Evolutionary conservation across 2,113 vertebrate genomes (phyloP), one percentile per base, ranked within the genome.

Genomic region (Platichthys flesus): DNA sequence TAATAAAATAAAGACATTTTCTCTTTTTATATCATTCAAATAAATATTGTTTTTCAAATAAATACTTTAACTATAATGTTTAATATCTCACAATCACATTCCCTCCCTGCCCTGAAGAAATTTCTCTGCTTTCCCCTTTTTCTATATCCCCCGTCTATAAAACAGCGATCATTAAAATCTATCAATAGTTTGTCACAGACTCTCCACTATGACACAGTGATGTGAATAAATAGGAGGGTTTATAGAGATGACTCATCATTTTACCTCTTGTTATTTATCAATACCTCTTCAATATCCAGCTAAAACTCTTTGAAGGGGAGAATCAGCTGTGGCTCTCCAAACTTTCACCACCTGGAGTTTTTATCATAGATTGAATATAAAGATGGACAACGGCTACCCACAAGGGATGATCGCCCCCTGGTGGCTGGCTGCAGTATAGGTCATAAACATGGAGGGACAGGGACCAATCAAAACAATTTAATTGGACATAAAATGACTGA

Each of bases 1-100:
- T 88, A 89, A 73, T 87, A 88, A 92, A 93, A 92, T 92, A 92
- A 92, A 92, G 83, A 86, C 73, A 75, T 77, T 82, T 85, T 88
- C 51, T 76, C 75, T 80, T 85, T 67, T 81, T 78, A 79, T 88
- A 78, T 49, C 86, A 42, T 88, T 84, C 49, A 85, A 88, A 90
- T 91, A 91, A 90, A 87, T 87, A 81, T 23, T 87, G 21, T 77
- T 9, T 9, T 62, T 70, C 54, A 82, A 64, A 82, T 89, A 88
- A 86, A 86, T 86, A 76, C 74, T 85, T 78, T 88, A 85, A 16
- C 91, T 81, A 63, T 77, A 78, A 49, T 88, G n/a, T 86, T 13
- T 62, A 54, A 52, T 85, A 78, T 84, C 26, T 88, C 88, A 80
- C 78, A 67, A 47, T 61, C 71, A 83, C 85, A 88, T 74, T 71